These are phyloP conservation scores for Chaetodon auriga DNA, from an alignment of 2,113 vertebrate species.

Conservation along the genomic window DNA sequence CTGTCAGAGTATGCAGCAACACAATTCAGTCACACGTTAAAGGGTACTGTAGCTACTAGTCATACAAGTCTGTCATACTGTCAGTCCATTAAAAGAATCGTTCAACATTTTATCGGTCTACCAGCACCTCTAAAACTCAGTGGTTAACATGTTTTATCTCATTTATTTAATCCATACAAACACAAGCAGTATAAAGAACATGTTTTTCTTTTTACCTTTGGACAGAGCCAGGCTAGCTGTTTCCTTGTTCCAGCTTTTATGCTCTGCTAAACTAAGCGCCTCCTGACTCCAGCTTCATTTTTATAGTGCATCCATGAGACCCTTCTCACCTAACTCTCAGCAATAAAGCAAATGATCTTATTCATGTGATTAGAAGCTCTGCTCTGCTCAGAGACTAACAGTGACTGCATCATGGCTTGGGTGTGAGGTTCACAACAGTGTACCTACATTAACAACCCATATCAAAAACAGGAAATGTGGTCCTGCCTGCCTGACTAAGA, in stretches of 20 bases:
- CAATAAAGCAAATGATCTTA: not conserved
- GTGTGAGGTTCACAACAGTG: too few relatives aligned
- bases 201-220: not conserved
- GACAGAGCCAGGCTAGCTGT: not conserved
- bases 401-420: too few relatives aligned
- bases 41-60: conserved; percentile 8
- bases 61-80: not conserved
- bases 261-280: not conserved
- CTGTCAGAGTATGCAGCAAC: conserved; percentile 13
- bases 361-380: too few relatives aligned
- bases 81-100: not conserved
- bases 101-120: conserved; percentile 2
- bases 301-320: too few relatives aligned
- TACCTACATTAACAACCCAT: not conserved
- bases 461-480: not conserved
- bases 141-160: not conserved
- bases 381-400: too few relatives aligned
- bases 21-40: not conserved
- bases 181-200: too few relatives aligned
- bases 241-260: not conserved
- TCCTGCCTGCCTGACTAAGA: not conserved
- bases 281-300: too few relatives aligned
- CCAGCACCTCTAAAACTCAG: not conserved
- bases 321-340: too few relatives aligned
- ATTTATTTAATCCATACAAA: not conserved